Base-by-base conservation (phyloP, 2,797 vertebrate genomes). In the Tachyglossus aculeatus region DNA sequence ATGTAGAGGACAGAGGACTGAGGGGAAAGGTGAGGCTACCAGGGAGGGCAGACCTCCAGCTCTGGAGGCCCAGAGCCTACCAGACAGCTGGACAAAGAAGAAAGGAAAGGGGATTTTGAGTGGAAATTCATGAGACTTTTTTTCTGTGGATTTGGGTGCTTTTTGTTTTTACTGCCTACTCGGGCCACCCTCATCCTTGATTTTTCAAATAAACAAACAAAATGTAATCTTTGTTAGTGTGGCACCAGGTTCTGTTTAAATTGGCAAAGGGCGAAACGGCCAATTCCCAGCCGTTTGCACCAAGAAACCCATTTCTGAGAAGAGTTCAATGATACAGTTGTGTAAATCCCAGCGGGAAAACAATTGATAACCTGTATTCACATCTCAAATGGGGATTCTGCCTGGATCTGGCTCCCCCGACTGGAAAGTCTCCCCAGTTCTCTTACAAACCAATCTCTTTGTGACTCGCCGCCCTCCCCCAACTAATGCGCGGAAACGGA, bases 141-240 rank as follows among this genome's bases (percentile, higher is more conserved):
- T 60, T 16, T 15, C 38, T 6, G 21, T 43, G 64, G 33, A 29
- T 44, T 29, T 52, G 73, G 54, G 4, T 37, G 39, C 40, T 54
- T 52, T 61, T 34, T 37, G 51, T 41, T 65, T 51, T n/a, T 1
- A 22, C 21, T 39, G 54, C 47, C 22, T 22, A 1, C 12, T 15
- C 8, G 1, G 2, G 13, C n/a, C n/a, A n/a, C n/a, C n/a, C n/a
- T n/a, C n/a, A 33, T n/a, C 68, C 57, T 29, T 21, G 62, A 33
- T 22, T 66, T n/a, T 54, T 25, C 62, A 61, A 45, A n/a, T 32
- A 47, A 66, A 59, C 67, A 70, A 74, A 78, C 47, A 65, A 32
- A 63, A 50, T n/a, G 5, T 32, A 7, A 43, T 63, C 66, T 75
- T 56, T 53, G 62, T 12, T 11, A 33, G 61, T 40, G 47, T 55